These are phyloP conservation scores for Drosophila demipolita DNA, from an alignment of 2,888 invertebrate genomes.

Conservation along the genomic window DNA sequence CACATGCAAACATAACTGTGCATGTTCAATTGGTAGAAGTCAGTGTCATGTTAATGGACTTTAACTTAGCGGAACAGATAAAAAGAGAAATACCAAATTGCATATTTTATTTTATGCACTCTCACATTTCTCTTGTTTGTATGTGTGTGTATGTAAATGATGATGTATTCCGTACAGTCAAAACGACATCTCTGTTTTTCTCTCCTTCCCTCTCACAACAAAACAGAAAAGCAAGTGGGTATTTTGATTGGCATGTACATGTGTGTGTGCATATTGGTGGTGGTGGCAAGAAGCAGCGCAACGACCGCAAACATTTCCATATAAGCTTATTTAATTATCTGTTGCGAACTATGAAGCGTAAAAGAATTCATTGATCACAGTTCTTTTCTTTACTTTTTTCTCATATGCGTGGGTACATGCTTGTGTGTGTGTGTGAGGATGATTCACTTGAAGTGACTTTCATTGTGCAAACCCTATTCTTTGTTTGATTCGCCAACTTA, in stretches of 20 bases:
- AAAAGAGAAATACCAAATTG: constrained; percentile 46
- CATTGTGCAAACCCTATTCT: constrained; percentile 24
- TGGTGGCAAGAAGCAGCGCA: constrained; percentile 74
- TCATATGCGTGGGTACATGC: constrained; percentile 32
- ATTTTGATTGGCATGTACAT: constrained; percentile 61
- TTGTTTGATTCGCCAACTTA: constrained; percentile 58
- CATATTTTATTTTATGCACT: constrained; percentile 60
- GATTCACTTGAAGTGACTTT: constrained; percentile 57
- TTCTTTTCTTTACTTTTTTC: constrained; percentile 22
- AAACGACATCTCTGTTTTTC: constrained; percentile 54
- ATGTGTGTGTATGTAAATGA: constrained; percentile 29
- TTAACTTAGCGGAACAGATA: constrained; percentile 42
- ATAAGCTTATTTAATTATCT: constrained; percentile 61
- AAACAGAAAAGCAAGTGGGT: constrained; percentile 70
- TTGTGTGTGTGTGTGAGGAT: constrained; percentile 35
- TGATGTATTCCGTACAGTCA: constrained; percentile 63
- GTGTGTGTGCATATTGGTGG: constrained; percentile 57
- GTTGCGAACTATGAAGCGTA: constrained; percentile 45
- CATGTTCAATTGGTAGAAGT: constrained; percentile 35
- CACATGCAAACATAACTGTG: constrained; percentile 5
- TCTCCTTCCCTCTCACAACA: constrained; percentile 28
- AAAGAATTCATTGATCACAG: constrained; percentile 71
- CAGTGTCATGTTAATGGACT: constrained; percentile 73
- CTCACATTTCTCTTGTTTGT: constrained; percentile 36
- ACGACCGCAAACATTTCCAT: constrained; percentile 74